These are phyloP conservation scores for Globodera rostochiensis DNA, from an alignment of 1,140 invertebrate species.

Conservation along the genomic window DNA sequence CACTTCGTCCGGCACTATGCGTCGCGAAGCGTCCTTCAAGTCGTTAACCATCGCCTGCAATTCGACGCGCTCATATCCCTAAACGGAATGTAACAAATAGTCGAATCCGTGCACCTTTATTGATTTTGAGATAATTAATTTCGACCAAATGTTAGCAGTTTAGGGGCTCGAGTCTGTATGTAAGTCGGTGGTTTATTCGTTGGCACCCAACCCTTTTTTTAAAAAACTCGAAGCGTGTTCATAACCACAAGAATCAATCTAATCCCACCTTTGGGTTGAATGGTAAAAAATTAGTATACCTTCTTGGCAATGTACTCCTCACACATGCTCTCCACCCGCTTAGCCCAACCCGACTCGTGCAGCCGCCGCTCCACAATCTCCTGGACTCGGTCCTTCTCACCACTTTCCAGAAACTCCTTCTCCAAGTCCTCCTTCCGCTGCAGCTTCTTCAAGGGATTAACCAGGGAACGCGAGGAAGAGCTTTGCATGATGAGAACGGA, in stretches of 20 bases:
- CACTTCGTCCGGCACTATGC: slow-evolving; percentile 21
- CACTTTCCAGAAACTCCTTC: slow-evolving; percentile 27
- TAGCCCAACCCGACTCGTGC: slow-evolving; percentile 20
- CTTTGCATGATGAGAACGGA: background rate
- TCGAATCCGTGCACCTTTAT: no score
- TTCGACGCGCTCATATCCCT: slow-evolving; percentile 31
- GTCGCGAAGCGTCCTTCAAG: slow-evolving; percentile 17
- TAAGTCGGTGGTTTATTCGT: background rate
- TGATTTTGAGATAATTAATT: no score
- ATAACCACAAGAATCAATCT: no score
- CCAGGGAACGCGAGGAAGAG: background rate
- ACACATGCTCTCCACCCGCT: slow-evolving; percentile 22
- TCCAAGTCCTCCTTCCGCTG: slow-evolving; percentile 27
- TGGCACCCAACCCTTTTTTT: no score
- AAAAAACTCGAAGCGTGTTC: no score
- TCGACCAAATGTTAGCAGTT: no score
- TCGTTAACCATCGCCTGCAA: slow-evolving; percentile 29
- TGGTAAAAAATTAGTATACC: background rate
- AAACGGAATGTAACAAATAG: background rate
- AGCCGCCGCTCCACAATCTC: slow-evolving; percentile 26
- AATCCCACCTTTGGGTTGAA: no score
- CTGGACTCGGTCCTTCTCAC: slow-evolving; percentile 13
- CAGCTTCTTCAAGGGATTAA: slow-evolving; percentile 22
- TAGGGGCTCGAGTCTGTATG: no score
- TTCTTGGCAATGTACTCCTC: slow-evolving; percentile 27